Percentiles rank a stretch among this genome's conserved stretches.
phyloP scores from a whole-genome alignment of 1,140 invertebrate species.

The Drosophila subpulchrella region DNA sequence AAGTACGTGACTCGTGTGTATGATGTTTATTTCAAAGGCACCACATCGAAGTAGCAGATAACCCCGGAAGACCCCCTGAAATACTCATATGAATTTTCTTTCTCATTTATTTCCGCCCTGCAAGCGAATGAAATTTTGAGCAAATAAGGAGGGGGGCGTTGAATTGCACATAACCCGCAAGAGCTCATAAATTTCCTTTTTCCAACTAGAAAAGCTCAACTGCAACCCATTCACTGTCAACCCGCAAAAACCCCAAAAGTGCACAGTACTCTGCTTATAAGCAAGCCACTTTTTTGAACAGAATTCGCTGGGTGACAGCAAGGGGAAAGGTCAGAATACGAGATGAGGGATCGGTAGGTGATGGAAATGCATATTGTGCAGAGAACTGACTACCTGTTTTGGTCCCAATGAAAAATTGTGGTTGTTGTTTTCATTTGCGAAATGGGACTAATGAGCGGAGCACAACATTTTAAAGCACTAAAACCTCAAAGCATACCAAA shows the following conservation, averaged over 20 bases:
- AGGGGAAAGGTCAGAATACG: slow-evolving; percentile 3
- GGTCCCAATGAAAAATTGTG: neutral
- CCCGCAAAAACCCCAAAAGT: slow-evolving; percentile 35
- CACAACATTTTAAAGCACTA: neutral
- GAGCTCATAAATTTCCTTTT: slow-evolving; percentile 71
- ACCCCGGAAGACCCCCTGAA: slow-evolving; percentile 5
- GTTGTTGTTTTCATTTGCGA: neutral
- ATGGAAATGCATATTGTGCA: slow-evolving; percentile 15
- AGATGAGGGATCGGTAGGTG: slow-evolving; percentile 20
- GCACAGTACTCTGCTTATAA: slow-evolving; percentile 52
- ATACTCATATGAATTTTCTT: slow-evolving; percentile 28
- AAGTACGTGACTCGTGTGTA: neutral
- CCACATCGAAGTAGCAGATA: slow-evolving; percentile 2
- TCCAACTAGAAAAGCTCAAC: slow-evolving; percentile 35
- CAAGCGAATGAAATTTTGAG: neutral
- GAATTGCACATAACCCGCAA: slow-evolving; percentile 32
- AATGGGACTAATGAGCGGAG: neutral
- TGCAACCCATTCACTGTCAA: slow-evolving; percentile 29
- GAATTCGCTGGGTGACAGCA: slow-evolving; percentile 4
- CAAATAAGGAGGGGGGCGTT: slow-evolving; percentile 3
- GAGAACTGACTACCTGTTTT: neutral
- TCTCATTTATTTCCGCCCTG: slow-evolving; percentile 20
- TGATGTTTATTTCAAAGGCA: slow-evolving; percentile 16
- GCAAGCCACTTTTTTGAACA: slow-evolving; percentile 46
- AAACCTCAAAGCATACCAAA: neutral